phyloP scores from a whole-genome alignment of 37 sponge, comb jelly and placozoan genomes.

The Mnemiopsis leidyi region DNA sequence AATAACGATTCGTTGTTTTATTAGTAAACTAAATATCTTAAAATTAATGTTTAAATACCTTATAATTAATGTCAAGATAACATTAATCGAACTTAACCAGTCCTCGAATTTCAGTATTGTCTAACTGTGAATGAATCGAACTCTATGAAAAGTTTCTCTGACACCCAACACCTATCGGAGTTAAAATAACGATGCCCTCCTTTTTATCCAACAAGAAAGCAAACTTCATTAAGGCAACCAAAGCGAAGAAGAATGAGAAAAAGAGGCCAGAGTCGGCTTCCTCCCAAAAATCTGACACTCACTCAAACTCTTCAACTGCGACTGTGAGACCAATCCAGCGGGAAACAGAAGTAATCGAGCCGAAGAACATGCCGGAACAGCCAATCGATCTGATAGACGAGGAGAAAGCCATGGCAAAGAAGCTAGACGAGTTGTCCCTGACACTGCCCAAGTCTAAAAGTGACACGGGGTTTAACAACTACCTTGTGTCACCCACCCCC shows the following conservation, averaged over 20 bases:
- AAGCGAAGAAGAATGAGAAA: neutral
- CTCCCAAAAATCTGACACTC: conserved; percentile 31
- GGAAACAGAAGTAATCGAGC: neutral
- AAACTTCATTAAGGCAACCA: neutral
- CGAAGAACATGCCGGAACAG: neutral
- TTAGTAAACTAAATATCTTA: too few relatives aligned
- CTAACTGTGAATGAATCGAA: neutral
- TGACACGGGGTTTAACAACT: conserved; percentile 34
- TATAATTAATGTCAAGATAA: too few relatives aligned
- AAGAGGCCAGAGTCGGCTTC: conserved; percentile 28
- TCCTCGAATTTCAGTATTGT: neutral
- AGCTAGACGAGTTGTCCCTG: conserved; percentile 1
- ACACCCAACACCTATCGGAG: too few relatives aligned
- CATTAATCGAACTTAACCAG: too few relatives aligned
- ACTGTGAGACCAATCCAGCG: conserved; percentile 37
- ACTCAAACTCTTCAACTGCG: conserved; percentile 4
- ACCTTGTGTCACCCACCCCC: neutral
- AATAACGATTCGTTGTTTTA: too few relatives aligned
- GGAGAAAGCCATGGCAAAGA: conserved; percentile 47
- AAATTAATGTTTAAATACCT: too few relatives aligned
- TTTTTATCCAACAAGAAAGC: neutral
- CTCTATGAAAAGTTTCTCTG: neutral
- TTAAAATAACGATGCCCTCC: conserved; percentile 31
- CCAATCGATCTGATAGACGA: conserved; percentile 39
- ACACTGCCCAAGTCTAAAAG: conserved; percentile 13